phyloP scores from a whole-genome alignment of 2,113 vertebrate species.

The Acrocephalus kingi region DNA sequence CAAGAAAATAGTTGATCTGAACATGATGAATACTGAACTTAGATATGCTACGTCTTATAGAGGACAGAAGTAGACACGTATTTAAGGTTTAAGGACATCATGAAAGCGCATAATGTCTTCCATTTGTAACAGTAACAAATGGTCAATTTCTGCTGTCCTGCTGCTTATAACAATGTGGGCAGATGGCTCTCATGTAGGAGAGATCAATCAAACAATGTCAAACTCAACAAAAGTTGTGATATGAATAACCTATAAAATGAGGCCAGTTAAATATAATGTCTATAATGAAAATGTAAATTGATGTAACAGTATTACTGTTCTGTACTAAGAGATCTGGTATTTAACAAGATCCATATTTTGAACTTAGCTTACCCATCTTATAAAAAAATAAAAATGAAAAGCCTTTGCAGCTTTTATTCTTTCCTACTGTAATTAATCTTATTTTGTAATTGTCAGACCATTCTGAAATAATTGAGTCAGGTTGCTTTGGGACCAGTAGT shows the following conservation, averaged over 20 bases:
- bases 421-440: neutral
- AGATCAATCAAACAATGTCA: neutral
- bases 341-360: neutral
- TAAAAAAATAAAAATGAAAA: neutral
- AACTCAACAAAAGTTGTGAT: neutral
- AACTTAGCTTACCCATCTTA: neutral
- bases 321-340: neutral
- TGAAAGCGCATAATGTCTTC: neutral
- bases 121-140: neutral
- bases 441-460: neutral
- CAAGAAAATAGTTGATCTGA: neutral
- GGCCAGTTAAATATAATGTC: neutral
- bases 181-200: neutral
- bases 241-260: neutral
- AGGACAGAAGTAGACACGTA: neutral
- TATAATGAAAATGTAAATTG: neutral
- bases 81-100: neutral
- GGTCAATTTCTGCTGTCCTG: neutral
- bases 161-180: neutral
- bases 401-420: neutral
- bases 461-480: neutral
- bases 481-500: neutral
- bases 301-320: neutral
- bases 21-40: neutral
- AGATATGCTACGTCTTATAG: fast-evolving